phyloP scores from a whole-genome alignment of 2,113 vertebrate genomes.

The Stigmatopora argus region DNA sequence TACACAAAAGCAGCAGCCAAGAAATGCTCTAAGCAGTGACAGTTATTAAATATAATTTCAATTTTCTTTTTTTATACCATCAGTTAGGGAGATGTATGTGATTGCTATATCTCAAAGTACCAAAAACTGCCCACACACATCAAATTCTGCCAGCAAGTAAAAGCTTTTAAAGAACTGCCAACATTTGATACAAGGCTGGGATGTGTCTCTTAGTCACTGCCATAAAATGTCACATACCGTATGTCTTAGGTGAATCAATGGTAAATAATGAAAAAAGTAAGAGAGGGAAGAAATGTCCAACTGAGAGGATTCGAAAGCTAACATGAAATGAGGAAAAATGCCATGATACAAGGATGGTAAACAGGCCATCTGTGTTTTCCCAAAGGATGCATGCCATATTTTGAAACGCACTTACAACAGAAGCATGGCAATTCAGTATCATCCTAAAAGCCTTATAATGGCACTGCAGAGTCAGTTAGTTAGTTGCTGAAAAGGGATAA shows the following conservation, averaged over 20 bases:
- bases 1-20: background rate
- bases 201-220: slow-evolving; percentile 53
- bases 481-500: slow-evolving; percentile 29
- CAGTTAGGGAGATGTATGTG: background rate
- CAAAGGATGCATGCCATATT: slow-evolving; percentile 61
- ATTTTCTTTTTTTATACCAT: background rate
- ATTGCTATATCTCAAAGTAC: slow-evolving; percentile 51
- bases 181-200: slow-evolving; percentile 41
- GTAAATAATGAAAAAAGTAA: slow-evolving; percentile 64
- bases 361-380: slow-evolving; percentile 68
- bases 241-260: slow-evolving; percentile 61
- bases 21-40: background rate
- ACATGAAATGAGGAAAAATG: slow-evolving; percentile 63
- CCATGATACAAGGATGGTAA: slow-evolving; percentile 64
- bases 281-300: slow-evolving; percentile 54
- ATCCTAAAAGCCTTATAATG: slow-evolving; percentile 60
- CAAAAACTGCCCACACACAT: slow-evolving; percentile 29
- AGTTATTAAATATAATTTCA: background rate
- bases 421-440: slow-evolving; percentile 55
- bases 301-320: slow-evolving; percentile 56
- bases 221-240: slow-evolving; percentile 56
- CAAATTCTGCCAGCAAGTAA: slow-evolving; percentile 26
- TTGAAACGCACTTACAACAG: slow-evolving; percentile 64
- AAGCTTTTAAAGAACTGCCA: slow-evolving; percentile 59
- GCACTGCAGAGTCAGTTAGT: slow-evolving; percentile 27